A percentile compares a stretch with the other conserved stretches of the same genome.
These are phyloP conservation scores for Perdita meconis DNA, from an alignment of 2,888 invertebrate genomes.

Conservation along the genomic window DNA sequence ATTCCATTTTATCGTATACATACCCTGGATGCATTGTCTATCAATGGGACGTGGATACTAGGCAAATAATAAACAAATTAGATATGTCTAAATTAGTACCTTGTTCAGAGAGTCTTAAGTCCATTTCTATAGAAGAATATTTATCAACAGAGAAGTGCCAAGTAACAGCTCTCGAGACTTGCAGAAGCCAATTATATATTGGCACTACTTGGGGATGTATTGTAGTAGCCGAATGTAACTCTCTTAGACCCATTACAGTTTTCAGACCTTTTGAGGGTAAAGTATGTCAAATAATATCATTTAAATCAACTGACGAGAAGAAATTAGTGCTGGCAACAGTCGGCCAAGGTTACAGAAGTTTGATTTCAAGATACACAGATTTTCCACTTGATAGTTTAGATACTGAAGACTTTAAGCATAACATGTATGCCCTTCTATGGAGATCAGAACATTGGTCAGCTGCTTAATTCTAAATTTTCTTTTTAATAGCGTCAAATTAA, in stretches of 20 bases:
- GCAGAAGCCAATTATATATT: conserved; percentile 89
- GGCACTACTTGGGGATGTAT: conserved; percentile 98
- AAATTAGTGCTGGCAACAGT: conserved; percentile 89
- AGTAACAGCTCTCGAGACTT: conserved; percentile 85
- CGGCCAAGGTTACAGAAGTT: conserved; percentile 93
- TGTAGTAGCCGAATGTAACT: conserved; percentile 93
- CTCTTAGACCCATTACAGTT: conserved; percentile 94
- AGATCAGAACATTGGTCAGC: conserved; percentile 89
- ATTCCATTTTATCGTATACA: conserved; percentile 91
- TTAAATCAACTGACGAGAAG: conserved; percentile 83
- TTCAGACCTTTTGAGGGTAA: conserved; percentile 96
- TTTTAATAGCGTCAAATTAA: conserved; percentile 27
- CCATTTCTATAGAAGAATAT: conserved; percentile 95
- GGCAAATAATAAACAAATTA: conserved; percentile 90
- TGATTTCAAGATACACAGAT: conserved; percentile 88
- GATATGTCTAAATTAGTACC: conserved; percentile 97
- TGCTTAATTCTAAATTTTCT: conserved; percentile 72
- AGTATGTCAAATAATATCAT: conserved; percentile 85
- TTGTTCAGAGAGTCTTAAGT: conserved; percentile 95
- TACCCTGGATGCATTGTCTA: conserved; percentile 95
- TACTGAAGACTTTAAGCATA: conserved; percentile 81
- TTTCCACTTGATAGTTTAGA: conserved; percentile 83
- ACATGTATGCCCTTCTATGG: conserved; percentile 90
- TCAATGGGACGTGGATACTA: conserved; percentile 91
- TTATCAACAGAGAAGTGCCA: conserved; percentile 91